phyloP scores from a whole-genome alignment of 2,888 invertebrate species.

The Candidula unifasciata region DNA sequence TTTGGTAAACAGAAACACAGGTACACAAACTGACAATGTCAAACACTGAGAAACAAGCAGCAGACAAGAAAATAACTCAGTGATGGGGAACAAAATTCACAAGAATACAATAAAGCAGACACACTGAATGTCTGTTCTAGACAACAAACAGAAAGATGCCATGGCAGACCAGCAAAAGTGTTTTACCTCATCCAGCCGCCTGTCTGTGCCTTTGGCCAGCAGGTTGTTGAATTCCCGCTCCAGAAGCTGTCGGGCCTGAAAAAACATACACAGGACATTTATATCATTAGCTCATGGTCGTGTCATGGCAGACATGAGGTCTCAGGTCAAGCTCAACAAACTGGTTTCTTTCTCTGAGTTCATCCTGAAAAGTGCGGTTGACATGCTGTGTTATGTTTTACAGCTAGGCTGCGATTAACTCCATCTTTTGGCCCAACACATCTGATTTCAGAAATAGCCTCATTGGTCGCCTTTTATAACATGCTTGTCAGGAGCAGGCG shows the following conservation, averaged over 20 bases:
- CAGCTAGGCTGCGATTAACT: too few relatives aligned
- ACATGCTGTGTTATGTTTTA: too few relatives aligned
- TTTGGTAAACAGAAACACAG: too few relatives aligned
- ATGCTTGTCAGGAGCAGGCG: too few relatives aligned
- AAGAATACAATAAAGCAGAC: not conserved
- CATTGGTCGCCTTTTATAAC: too few relatives aligned
- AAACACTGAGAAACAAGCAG: not conserved
- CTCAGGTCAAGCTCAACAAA: too few relatives aligned
- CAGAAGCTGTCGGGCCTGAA: constrained; percentile 91
- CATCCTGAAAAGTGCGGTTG: too few relatives aligned
- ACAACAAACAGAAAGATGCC: not conserved
- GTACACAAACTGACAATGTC: too few relatives aligned
- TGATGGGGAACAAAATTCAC: not conserved
- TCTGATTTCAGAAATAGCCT: too few relatives aligned
- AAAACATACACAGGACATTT: not conserved
- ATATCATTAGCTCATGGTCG: not conserved
- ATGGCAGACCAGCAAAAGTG: not conserved
- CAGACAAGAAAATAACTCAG: not conserved
- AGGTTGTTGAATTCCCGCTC: constrained; percentile 94
- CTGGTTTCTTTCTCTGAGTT: too few relatives aligned
- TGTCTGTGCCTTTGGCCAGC: constrained; percentile 86
- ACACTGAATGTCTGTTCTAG: not conserved
- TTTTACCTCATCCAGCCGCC: constrained; percentile 81
- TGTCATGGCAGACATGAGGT: too few relatives aligned
- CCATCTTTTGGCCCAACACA: too few relatives aligned